Conservation (phyloP, 2,888 invertebrate species). For the Athetis lepigone region DNA sequence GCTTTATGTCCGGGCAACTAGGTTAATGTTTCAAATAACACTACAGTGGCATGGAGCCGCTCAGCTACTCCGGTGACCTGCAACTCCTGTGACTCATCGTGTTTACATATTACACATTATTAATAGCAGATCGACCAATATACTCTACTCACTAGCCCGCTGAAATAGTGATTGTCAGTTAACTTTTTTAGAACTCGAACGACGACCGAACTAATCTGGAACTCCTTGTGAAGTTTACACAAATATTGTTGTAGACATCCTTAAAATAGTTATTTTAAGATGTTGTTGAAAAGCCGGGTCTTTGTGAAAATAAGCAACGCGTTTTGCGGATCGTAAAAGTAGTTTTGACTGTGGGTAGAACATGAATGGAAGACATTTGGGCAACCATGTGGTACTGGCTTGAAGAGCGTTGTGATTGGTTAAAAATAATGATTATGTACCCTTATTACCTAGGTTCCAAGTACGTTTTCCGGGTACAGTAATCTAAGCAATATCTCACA, state of each 20-base stretch:
- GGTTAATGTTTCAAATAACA: conserved; percentile 84
- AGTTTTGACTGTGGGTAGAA: conserved; percentile 23
- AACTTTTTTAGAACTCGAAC: conserved; percentile 46
- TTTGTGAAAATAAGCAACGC: conserved; percentile 41
- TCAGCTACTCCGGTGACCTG: conserved; percentile 78
- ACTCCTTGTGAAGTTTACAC: conserved; percentile 34
- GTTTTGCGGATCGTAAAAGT: conserved; percentile 34
- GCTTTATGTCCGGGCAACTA: conserved; percentile 76
- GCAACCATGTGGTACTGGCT: conserved; percentile 1
- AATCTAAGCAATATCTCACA: not conserved
- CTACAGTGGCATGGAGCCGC: conserved; percentile 73
- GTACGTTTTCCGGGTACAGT: no score
- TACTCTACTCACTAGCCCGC: conserved; percentile 2
- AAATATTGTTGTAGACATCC: conserved; percentile 45
- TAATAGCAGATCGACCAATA: conserved; percentile 41
- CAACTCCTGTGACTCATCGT: conserved; percentile 74
- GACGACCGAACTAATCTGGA: conserved; percentile 40
- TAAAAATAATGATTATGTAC: not conserved
- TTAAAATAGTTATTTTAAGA: conserved; percentile 48
- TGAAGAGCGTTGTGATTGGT: not conserved
- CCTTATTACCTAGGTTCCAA: no score
- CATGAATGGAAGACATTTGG: conserved; percentile 14
- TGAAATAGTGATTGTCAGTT: conserved; percentile 34
- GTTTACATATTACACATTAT: conserved; percentile 69
- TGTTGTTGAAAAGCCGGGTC: conserved; percentile 30